Evolutionary conservation across 2,797 vertebrate genomes (phyloP).

Genomic region (Trichosurus vulpecula): DNA sequence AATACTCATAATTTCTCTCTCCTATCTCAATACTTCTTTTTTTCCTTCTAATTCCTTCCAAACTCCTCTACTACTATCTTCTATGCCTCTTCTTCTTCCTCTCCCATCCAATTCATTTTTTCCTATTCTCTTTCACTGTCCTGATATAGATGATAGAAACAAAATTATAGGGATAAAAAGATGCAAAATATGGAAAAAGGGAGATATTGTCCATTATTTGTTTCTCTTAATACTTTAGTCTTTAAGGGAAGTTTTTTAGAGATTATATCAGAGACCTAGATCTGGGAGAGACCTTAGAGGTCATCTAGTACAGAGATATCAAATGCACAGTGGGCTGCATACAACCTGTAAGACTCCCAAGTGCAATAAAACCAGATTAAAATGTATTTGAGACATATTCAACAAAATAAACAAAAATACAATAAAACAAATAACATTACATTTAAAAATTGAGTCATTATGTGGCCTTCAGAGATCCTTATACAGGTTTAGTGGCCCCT

Average conservation of each 20-base stretch:
- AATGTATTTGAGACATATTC: background rate
- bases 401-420: background rate
- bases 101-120: background rate
- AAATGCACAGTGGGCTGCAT: background rate
- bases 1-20: background rate
- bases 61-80: background rate
- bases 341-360: background rate
- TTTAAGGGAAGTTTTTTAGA: no score
- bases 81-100: background rate
- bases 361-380: background rate
- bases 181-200: background rate
- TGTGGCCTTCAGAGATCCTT: no score
- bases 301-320: background rate
- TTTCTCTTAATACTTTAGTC: background rate
- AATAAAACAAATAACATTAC: background rate
- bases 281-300: background rate
- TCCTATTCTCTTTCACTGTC: background rate
- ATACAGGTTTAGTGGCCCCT: no score
- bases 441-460: no score
- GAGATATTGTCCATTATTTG: background rate
- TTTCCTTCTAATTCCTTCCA: background rate
- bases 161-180: background rate
- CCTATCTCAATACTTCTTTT: background rate
- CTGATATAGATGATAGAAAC: background rate
- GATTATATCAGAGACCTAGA: background rate